Evolutionary conservation across 1,140 invertebrate species (phyloP).

Genomic region (Lycorma delicatula): DNA sequence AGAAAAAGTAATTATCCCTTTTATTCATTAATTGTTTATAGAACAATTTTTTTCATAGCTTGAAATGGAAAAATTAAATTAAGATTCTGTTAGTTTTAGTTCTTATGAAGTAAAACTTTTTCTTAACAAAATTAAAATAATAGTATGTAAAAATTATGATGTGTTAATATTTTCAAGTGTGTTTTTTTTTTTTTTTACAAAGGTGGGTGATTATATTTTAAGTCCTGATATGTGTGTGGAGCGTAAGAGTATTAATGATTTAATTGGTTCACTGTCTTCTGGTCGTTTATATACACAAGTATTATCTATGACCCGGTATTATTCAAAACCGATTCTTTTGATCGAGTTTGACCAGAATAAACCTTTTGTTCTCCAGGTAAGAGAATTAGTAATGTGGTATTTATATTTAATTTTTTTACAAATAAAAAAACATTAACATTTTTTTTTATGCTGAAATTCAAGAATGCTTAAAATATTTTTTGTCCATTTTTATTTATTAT

Average conservation of each 20-base stretch:
- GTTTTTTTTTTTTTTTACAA: too few species aligned
- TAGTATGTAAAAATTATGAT: background rate
- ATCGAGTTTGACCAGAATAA: slow-evolving; percentile 96
- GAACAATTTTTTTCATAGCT: too few species aligned
- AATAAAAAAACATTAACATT: too few species aligned
- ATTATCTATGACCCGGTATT: slow-evolving; percentile 79
- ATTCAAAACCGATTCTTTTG: slow-evolving; percentile 81
- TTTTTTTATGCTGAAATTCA: too few species aligned
- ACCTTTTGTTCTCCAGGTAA: slow-evolving; percentile 79
- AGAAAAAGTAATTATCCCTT: too few species aligned
- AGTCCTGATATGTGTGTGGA: slow-evolving; percentile 95
- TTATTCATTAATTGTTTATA: too few species aligned
- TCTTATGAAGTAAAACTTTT: too few species aligned
- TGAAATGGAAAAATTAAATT: too few species aligned
- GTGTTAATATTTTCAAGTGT: background rate
- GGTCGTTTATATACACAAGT: slow-evolving; percentile 94
- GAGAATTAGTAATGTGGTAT: slow-evolving; percentile 12
- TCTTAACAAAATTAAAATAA: too few species aligned
- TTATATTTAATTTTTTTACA: slow-evolving; percentile 8
- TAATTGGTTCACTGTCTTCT: slow-evolving; percentile 91
- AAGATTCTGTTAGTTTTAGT: too few species aligned
- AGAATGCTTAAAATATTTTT: too few species aligned
- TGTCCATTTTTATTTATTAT: too few species aligned
- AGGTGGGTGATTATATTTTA: slow-evolving; percentile 96
- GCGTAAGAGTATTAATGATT: slow-evolving; percentile 93